phyloP scores from a whole-genome alignment of 1,140 invertebrate species.

The Hirudo medicinalis region DNA sequence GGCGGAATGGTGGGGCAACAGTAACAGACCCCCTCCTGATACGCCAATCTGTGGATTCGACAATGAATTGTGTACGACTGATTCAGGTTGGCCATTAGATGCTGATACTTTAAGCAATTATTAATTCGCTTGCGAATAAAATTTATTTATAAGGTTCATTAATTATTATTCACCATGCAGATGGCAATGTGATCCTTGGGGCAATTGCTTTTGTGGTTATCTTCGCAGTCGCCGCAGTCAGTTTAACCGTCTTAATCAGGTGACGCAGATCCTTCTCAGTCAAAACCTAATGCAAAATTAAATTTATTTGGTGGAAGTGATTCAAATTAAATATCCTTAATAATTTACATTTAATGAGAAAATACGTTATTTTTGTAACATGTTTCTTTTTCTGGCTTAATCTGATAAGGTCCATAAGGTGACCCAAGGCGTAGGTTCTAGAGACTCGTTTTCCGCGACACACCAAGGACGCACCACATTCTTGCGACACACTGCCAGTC shows the following conservation, averaged over 20 bases:
- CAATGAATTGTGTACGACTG: constrained; percentile 25
- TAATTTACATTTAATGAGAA: no score
- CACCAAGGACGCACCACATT: no score
- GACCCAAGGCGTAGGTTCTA: no score
- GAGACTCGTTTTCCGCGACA: no score
- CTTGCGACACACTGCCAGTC: no score
- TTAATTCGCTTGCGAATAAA: neutral
- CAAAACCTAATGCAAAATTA: neutral
- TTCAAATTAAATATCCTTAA: no score
- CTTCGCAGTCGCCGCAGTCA: neutral
- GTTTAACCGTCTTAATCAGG: neutral
- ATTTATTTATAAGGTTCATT: constrained; percentile 1
- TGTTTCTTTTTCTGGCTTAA: no score
- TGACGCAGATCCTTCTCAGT: neutral
- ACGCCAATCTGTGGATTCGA: constrained; percentile 29
- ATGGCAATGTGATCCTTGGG: neutral
- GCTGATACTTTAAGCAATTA: neutral
- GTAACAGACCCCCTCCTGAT: constrained; percentile 25
- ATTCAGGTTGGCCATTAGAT: neutral
- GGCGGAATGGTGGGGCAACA: constrained; percentile 23
- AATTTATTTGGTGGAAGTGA: neutral
- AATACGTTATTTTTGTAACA: no score
- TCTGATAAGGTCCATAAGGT: no score
- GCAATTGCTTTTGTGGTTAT: neutral
- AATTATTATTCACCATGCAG: neutral